Conservation (phyloP, 2,888 invertebrate species). For the Coenonympha glycerion region DNA sequence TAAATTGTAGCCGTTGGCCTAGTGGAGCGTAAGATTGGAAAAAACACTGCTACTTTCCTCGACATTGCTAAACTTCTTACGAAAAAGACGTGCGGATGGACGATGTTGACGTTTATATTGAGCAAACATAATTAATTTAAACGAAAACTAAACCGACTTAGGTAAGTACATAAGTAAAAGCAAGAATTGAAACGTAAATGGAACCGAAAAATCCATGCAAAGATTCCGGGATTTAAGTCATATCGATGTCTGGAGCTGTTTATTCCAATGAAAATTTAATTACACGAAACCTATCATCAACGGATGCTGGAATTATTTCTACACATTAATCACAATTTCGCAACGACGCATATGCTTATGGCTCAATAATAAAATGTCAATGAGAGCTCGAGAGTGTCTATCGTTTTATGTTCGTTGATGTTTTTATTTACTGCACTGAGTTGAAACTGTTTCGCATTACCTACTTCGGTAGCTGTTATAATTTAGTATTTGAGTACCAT, state of each 20-base stretch:
- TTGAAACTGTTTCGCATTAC: slow-evolving; percentile 1
- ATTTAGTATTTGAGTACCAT: background rate
- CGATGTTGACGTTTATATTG: background rate
- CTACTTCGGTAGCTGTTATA: background rate
- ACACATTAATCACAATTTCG: slow-evolving; percentile 28
- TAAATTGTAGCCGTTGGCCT: slow-evolving; percentile 63
- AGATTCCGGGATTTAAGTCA: no score
- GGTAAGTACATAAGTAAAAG: no score
- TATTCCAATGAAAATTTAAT: background rate
- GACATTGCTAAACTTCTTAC: slow-evolving; percentile 58
- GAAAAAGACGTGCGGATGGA: slow-evolving; percentile 39
- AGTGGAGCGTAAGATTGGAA: slow-evolving; percentile 73
- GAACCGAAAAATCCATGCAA: no score
- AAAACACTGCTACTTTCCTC: slow-evolving; percentile 62
- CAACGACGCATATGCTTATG: slow-evolving; percentile 25
- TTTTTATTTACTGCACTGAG: slow-evolving; percentile 4
- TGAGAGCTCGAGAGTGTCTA: slow-evolving; percentile 24
- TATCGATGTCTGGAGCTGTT: no score
- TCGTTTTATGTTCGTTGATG: slow-evolving; percentile 3
- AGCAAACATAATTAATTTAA: background rate
- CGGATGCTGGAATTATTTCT: slow-evolving; percentile 28
- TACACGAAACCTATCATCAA: slow-evolving; percentile 19
- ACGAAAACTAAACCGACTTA: background rate
- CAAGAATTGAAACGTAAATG: no score
- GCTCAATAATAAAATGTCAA: slow-evolving; percentile 26